Percentiles rank a stretch among this genome's conserved stretches.
Evolutionary conservation across 2,888 invertebrate species (phyloP).

Genomic region (Helobdella robusta): DNA sequence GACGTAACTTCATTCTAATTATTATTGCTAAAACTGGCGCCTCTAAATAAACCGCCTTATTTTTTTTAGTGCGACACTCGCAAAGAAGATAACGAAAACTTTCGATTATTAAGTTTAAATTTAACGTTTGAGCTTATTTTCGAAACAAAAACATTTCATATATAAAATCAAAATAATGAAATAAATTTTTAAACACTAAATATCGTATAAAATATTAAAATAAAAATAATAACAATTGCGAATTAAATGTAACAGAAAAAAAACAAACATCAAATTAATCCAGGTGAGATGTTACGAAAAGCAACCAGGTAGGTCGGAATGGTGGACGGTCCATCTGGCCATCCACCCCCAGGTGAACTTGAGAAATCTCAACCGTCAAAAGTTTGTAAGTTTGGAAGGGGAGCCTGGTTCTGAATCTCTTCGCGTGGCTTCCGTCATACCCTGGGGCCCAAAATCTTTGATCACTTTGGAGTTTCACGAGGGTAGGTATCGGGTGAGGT

Average conservation of each 20-base stretch:
- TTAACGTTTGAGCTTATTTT: too few species aligned
- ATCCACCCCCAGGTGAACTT: conserved; percentile 89
- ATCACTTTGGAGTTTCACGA: conserved; percentile 76
- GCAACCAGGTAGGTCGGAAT: conserved; percentile 70
- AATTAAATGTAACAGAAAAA: not conserved
- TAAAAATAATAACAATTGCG: not conserved
- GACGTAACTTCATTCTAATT: too few species aligned
- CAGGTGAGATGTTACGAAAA: conserved; percentile 82
- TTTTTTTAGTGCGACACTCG: too few species aligned
- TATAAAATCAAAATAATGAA: not conserved
- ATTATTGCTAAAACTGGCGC: too few species aligned
- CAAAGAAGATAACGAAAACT: too few species aligned
- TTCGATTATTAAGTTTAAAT: too few species aligned
- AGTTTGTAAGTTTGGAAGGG: conserved; percentile 70
- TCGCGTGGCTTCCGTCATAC: conserved; percentile 80
- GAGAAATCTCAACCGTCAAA: conserved; percentile 79
- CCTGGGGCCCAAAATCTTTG: conserved; percentile 92
- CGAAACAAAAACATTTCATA: too few species aligned
- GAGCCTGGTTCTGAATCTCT: conserved; percentile 57
- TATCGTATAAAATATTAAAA: not conserved
- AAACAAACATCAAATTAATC: not conserved
- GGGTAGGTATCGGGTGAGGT: conserved; percentile 86
- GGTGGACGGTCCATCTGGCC: conserved; percentile 86
- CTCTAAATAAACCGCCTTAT: too few species aligned
- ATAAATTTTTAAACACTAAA: not conserved